These are phyloP conservation scores for Pseudococcus jackbeardsleyi DNA, from an alignment of 2,888 invertebrate species.

Conservation along the genomic window DNA sequence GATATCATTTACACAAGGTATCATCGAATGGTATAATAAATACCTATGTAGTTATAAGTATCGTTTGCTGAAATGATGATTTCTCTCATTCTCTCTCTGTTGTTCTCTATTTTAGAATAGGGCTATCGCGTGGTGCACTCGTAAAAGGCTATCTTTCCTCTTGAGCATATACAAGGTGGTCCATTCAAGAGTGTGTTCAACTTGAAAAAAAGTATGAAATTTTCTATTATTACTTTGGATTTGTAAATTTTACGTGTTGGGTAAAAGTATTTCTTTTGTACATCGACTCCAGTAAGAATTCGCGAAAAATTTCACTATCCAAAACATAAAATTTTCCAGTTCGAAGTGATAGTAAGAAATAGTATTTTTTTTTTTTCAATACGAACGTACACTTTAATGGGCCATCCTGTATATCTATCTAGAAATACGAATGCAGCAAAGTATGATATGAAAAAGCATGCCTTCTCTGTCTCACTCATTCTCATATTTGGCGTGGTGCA, in stretches of 20 bases:
- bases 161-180: neutral
- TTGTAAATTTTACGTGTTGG: too few species aligned
- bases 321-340: too few species aligned
- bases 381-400: too few species aligned
- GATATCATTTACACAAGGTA: slow-evolving; percentile 62
- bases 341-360: too few species aligned
- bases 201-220: too few species aligned
- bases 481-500: neutral
- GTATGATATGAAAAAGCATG: neutral
- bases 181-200: too few species aligned
- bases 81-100: slow-evolving; percentile 17
- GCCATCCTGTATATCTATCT: too few species aligned
- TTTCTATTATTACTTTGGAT: too few species aligned
- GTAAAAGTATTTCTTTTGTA: too few species aligned
- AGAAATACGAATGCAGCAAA: neutral
- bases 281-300: too few species aligned
- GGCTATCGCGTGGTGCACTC: slow-evolving; percentile 17
- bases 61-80: slow-evolving; percentile 34
- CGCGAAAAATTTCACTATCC: too few species aligned
- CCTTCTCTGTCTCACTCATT: neutral
- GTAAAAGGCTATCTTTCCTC: neutral
- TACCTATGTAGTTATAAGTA: slow-evolving; percentile 3
- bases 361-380: too few species aligned
- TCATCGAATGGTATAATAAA: slow-evolving; percentile 63
- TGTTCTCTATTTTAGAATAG: neutral